Conservation (phyloP, 2,888 invertebrate species). For the Machimus atricapillus region DNA sequence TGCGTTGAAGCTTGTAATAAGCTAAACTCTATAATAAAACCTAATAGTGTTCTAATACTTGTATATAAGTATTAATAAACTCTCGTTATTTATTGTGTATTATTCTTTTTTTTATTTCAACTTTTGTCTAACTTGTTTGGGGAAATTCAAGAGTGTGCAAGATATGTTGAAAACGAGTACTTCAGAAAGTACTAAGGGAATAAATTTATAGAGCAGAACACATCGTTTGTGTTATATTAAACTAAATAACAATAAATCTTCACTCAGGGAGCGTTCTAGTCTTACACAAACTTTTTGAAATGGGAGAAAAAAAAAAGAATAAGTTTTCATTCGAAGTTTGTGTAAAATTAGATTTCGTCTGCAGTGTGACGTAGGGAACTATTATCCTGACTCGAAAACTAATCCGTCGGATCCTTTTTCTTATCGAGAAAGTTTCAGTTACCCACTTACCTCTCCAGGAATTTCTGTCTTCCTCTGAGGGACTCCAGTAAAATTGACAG, state of each 20-base stretch:
- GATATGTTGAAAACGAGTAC: no score
- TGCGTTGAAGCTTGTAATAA: no score
- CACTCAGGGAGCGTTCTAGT: not conserved
- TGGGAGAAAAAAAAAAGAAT: not conserved
- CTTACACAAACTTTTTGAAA: not conserved
- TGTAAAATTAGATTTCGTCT: not conserved
- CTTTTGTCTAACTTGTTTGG: no score
- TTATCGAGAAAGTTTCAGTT: not conserved
- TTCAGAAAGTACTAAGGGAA: no score
- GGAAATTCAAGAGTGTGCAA: no score
- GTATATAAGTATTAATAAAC: no score
- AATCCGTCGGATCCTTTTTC: not conserved
- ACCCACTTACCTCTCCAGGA: not conserved
- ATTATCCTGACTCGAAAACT: not conserved
- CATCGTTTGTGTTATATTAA: no score
- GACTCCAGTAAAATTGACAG: not conserved
- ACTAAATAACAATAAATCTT: not conserved
- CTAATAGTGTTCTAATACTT: no score
- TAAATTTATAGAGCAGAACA: no score
- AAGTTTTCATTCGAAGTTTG: not conserved
- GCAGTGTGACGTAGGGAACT: not conserved
- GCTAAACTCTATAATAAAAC: no score
- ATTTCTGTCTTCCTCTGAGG: not conserved
- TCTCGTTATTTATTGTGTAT: no score
- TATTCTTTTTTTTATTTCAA: no score